Evolutionary conservation across 1,140 invertebrate species (phyloP).

Genomic region (Scaptomyza montana): DNA sequence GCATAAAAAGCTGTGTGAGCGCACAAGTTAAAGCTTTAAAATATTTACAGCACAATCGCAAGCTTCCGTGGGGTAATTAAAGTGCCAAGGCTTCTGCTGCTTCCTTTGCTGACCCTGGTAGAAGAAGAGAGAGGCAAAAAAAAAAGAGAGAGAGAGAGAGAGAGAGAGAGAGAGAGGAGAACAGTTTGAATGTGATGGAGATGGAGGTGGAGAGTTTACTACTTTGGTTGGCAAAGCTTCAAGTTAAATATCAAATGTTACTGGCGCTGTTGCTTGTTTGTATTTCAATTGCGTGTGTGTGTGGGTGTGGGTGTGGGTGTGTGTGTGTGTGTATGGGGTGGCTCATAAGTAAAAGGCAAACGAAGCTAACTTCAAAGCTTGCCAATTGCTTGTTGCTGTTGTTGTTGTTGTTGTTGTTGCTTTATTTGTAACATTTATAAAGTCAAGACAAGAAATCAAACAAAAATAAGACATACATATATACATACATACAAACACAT

Average conservation of each 20-base stretch:
- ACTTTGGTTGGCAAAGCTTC: constrained; percentile 34
- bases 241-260: constrained; percentile 42
- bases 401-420: constrained; percentile 6
- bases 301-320: neutral
- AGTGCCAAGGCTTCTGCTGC: constrained; percentile 18
- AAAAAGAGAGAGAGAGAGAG: neutral
- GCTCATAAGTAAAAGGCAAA: constrained; percentile 40
- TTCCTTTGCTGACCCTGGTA: constrained; percentile 6
- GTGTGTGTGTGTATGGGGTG: constrained; percentile 5
- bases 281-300: constrained; percentile 3
- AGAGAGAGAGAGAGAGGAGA: too few relatives aligned
- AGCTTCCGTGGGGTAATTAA: constrained; percentile 42
- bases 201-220: neutral
- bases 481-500: neutral
- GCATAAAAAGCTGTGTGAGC: neutral
- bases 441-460: constrained; percentile 29
- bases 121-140: neutral
- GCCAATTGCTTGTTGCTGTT: constrained; percentile 35
- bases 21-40: constrained; percentile 46
- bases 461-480: constrained; percentile 14
- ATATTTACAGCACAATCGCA: constrained; percentile 16
- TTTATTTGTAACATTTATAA: constrained; percentile 26
- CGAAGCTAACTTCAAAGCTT: constrained; percentile 45
- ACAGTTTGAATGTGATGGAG: neutral
- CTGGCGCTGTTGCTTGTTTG: constrained; percentile 45